These are phyloP conservation scores for Acropternis orthonyx DNA, from an alignment of 2,797 vertebrate genomes.

Conservation along the genomic window DNA sequence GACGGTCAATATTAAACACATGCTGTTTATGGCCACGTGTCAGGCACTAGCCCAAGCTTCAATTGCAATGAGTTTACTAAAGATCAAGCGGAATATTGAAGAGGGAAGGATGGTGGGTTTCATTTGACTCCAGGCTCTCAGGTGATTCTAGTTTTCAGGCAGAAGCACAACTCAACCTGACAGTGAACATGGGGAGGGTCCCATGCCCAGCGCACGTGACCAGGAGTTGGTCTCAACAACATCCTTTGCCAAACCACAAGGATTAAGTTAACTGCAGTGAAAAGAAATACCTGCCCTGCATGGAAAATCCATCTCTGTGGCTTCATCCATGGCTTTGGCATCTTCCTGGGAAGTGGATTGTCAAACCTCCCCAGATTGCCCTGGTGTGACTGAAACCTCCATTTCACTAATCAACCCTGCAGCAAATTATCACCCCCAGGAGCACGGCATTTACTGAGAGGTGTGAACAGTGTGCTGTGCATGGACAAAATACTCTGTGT, in stretches of 20 bases:
- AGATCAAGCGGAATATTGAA: background rate
- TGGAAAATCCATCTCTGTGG: background rate
- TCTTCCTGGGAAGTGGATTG: background rate
- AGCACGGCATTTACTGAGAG: background rate
- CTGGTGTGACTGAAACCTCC: background rate
- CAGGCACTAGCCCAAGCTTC: background rate
- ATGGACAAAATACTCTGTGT: background rate
- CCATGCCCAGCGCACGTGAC: rapidly evolving
- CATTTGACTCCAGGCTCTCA: background rate
- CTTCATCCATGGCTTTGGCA: slow-evolving; percentile 6
- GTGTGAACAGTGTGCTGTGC: background rate
- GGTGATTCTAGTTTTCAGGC: background rate
- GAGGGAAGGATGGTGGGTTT: background rate
- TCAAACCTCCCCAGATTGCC: background rate
- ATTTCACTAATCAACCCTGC: background rate
- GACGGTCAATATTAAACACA: background rate
- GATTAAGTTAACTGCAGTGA: background rate
- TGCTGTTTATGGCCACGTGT: background rate
- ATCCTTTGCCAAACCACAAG: background rate
- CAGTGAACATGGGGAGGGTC: background rate
- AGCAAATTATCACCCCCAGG: background rate
- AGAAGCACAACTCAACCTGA: background rate
- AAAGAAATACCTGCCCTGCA: background rate
- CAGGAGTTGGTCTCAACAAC: background rate
- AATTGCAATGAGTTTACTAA: background rate